Evolutionary conservation across 2,797 vertebrate species (phyloP), one percentile per base, ranked within the genome.

Genomic region (Neopelma chrysocephalum): DNA sequence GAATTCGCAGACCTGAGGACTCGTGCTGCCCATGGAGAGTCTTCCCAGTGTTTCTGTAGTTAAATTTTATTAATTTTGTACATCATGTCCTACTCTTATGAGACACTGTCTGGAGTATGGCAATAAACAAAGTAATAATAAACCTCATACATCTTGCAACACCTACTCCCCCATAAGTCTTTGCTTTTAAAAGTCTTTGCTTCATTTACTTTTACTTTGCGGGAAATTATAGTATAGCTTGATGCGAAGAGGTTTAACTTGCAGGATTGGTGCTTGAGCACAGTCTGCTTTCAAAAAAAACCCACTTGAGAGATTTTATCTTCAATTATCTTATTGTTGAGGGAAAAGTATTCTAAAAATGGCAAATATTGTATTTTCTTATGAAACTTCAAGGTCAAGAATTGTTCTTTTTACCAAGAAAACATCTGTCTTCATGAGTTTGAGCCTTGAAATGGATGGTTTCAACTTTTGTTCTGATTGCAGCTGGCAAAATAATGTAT

Each of bases 391-490:
- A 82, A 85, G 73, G 43, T 70, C 66, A 70, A 8, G 79, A 76
- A 64, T 22, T 60, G 10, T 50, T 89, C 31, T 56, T 88, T 81
- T 87, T 62, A 62, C 32, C 58, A 65, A 82, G 58, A 84, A 95
- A 73, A 27, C 34, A 53, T 58, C 53, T 89, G 43, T 68, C 91
- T 94, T 82, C 40, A 3, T 70, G 23, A 71, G 22, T 85, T 82
- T 82, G 51, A 85, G 25, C 26, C 60, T 77, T 79, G 66, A 77
- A 87, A 66, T 2, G 11, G 12, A 6, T 64, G 15, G 7, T 79
- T 93, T 92, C 48, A 68, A 45, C 81, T 85, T 93, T 94, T 92
- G 21, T 80, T 89, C 78, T 82, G 36, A n/a, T 61, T 77, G 51
- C 53, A 82, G 21, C 62, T 89, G 62, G 40, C 60, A 82, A 89